phyloP scores from a whole-genome alignment of 2,888 invertebrate species.

The Apodemia zela region DNA sequence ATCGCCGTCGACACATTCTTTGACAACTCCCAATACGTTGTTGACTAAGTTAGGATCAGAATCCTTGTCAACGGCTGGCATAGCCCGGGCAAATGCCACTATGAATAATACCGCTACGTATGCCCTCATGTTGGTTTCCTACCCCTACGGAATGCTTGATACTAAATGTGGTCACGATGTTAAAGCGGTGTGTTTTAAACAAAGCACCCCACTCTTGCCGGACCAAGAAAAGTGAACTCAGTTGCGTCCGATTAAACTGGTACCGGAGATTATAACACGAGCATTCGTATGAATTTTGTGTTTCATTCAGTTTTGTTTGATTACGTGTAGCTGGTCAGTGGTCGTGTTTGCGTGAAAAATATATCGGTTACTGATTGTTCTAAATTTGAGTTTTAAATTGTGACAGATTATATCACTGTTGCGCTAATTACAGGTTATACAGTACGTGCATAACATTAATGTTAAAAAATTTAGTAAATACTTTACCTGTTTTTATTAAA shows the following conservation, averaged over 20 bases:
- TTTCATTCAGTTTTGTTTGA: conserved; percentile 37
- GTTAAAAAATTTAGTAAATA: no score
- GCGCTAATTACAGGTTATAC: not conserved
- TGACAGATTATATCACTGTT: not conserved
- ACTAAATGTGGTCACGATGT: conserved; percentile 65
- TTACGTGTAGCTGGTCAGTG: conserved; percentile 13
- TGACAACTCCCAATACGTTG: conserved; percentile 82
- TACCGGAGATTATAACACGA: conserved; percentile 61
- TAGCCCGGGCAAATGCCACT: conserved; percentile 67
- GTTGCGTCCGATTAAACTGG: conserved; percentile 66
- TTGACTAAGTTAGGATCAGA: conserved; percentile 61
- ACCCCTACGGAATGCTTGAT: conserved; percentile 68
- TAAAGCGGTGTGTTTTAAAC: conserved; percentile 71
- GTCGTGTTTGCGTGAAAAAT: conserved; percentile 13
- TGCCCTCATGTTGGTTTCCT: conserved; percentile 63
- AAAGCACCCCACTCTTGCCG: conserved; percentile 67
- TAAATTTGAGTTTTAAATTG: not conserved
- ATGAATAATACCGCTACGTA: conserved; percentile 74
- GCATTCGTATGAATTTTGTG: conserved; percentile 53
- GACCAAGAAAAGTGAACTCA: conserved; percentile 68
- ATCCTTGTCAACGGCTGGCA: conserved; percentile 76
- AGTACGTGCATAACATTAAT: not conserved
- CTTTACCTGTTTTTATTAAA: no score
- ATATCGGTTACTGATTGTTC: not conserved
- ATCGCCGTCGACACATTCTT: conserved; percentile 86